Percentiles rank a stretch among this genome's conserved stretches.
Evolutionary conservation across 2,113 vertebrate genomes (phyloP).

Genomic region (Microtus oregoni): DNA sequence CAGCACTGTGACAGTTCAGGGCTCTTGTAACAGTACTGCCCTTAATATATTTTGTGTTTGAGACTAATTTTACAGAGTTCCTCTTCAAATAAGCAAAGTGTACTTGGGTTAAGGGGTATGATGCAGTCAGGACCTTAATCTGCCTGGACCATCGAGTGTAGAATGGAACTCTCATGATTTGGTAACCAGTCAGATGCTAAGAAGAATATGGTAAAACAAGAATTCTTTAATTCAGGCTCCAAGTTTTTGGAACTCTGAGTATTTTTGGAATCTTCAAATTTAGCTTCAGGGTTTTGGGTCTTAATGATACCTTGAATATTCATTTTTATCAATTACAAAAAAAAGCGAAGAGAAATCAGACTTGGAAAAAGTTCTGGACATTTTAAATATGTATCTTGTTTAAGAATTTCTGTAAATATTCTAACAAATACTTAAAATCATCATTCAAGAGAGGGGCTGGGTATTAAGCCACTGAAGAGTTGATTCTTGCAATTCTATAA

Average conservation of each 20-base stretch:
- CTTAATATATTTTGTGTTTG: constrained; percentile 17
- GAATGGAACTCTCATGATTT: background rate
- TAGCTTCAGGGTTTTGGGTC: background rate
- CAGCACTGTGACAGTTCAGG: constrained; percentile 39
- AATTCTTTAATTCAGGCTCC: background rate
- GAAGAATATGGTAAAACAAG: background rate
- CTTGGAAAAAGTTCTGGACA: background rate
- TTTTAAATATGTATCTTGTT: background rate
- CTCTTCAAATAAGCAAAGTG: constrained; percentile 43
- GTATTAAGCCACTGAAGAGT: background rate
- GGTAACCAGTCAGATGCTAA: background rate
- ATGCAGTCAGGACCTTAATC: background rate
- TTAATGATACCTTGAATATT: background rate
- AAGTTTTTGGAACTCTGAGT: background rate
- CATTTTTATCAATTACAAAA: constrained; percentile 37
- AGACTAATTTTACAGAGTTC: constrained; percentile 55
- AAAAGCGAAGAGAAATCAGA: background rate
- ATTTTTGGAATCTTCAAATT: constrained; percentile 22
- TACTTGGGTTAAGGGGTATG: background rate
- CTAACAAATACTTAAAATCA: background rate
- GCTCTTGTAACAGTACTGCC: constrained; percentile 12
- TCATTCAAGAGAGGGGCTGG: background rate
- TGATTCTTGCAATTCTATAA: background rate
- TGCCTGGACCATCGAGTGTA: background rate
- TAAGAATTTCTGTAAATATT: background rate